Base-by-base conservation (phyloP, 1,140 invertebrate genomes). In the Cephus cinctus region DNA sequence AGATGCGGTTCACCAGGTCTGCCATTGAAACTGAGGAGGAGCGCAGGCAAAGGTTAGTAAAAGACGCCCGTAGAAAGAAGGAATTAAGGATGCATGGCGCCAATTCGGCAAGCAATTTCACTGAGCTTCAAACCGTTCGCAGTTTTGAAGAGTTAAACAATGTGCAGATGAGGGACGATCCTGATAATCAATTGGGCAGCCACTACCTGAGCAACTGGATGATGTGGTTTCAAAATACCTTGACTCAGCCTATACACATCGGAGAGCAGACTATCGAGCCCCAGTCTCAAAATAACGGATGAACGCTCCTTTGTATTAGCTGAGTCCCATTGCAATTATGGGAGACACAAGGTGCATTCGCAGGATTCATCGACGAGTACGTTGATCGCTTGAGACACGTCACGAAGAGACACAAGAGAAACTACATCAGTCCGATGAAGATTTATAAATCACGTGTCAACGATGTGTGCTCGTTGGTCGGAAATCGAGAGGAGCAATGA, bases 191-290 rank as follows among this genome's bases (percentile, higher is more conserved):
- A 39, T 50, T 65, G 27, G 54, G 52, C 15, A 58, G 60, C 25
- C 59, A 66, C 52, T 68, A 68, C 38, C 44, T 69, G 25, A 63
- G 54, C 52, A 66, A 66, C 44, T 69, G 63, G 65, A 65, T 65
- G 52, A 54, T 68, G 61, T 67, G 65, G 66, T 69, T 69, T 34
- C 65, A 68, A 35, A 68, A 63, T 42, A 60, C 57, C 9, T 41
- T 65, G 22, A 36, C 48, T 25, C 65, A 64, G 50, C 53, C 56
- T 5, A 44, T 54, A 43, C 50, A 62, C 32, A 36, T 43, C 23
- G 53, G 42, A 27, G 59, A 65, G 31, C 52, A 54, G 31, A 54
- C 38, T n/a, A 9, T 35, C 4, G 52, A 59, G 14, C 36, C 46
- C 15, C 55, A 56, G 25, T 23, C 43, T 12, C 50, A 59, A 36